phyloP scores from a whole-genome alignment of 2,888 invertebrate genomes.

The Philopedon plagiatum region DNA sequence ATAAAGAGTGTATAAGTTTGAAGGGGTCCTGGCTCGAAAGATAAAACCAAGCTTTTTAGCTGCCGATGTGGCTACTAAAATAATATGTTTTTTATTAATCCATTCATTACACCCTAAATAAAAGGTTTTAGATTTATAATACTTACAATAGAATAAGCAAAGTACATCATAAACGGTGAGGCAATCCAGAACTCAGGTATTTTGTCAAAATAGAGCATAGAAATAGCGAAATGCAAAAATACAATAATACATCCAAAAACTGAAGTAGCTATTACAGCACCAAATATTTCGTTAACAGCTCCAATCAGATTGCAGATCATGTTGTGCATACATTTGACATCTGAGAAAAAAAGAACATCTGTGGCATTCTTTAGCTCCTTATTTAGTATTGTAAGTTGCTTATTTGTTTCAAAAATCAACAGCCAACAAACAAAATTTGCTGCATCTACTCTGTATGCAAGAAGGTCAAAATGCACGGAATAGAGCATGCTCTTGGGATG shows the following conservation, averaged over 20 bases:
- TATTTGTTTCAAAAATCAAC: neutral
- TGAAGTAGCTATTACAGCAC: neutral
- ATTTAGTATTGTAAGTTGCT: neutral
- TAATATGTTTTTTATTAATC: no score
- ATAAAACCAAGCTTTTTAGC: no score
- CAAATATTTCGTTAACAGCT: neutral
- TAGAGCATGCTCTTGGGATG: neutral
- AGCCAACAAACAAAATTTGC: neutral
- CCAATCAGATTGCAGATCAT: neutral
- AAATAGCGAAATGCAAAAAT: neutral
- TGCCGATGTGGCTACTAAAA: no score
- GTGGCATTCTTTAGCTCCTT: neutral
- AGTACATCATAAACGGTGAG: neutral
- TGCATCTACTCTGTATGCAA: neutral
- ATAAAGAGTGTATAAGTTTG: no score
- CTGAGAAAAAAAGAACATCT: neutral
- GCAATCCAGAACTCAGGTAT: neutral
- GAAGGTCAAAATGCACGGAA: neutral
- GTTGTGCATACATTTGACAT: neutral
- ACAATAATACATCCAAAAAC: neutral
- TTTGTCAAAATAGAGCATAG: neutral
- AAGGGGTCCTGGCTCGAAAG: no score
- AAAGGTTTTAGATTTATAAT: no score
- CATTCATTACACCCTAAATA: no score
- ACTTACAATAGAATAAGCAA: neutral